Conservation (phyloP, 2,888 invertebrate genomes). For the Mimachlamys varia region DNA sequence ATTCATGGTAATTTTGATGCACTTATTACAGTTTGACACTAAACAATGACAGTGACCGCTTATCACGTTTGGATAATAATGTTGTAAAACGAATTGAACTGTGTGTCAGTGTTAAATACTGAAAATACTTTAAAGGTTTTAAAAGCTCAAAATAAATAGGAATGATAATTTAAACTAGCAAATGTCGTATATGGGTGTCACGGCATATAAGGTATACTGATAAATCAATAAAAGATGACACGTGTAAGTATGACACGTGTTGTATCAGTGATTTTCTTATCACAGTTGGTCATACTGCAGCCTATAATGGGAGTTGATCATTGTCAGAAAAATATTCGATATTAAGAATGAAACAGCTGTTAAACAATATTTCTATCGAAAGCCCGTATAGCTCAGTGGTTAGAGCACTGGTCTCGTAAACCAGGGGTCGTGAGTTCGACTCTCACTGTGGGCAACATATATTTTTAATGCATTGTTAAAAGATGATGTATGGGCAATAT, state of each 20-base stretch:
- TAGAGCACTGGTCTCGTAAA: conserved; percentile 71
- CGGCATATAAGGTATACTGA: background rate
- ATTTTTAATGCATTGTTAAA: background rate
- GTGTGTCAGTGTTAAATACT: no score
- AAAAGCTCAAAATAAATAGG: no score
- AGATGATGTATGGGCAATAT: background rate
- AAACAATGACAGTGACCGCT: no score
- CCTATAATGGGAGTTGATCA: background rate
- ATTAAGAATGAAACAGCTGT: background rate
- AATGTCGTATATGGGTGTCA: no score
- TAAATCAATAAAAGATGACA: background rate
- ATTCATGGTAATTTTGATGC: no score
- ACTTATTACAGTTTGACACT: no score
- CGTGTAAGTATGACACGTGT: background rate
- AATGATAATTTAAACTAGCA: no score
- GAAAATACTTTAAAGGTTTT: no score
- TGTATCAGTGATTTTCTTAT: background rate
- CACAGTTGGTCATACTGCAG: background rate
- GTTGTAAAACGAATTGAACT: no score
- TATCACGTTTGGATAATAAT: no score
- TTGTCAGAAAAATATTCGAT: background rate
- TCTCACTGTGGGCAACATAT: conserved; percentile 65
- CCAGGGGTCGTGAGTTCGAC: conserved; percentile 71
- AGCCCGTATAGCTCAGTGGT: conserved; percentile 67
- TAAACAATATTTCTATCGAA: background rate